Evolutionary conservation across 1,140 invertebrate species (phyloP), one percentile per base, ranked within the genome.

Genomic region (Drosophila lacteicornis): DNA sequence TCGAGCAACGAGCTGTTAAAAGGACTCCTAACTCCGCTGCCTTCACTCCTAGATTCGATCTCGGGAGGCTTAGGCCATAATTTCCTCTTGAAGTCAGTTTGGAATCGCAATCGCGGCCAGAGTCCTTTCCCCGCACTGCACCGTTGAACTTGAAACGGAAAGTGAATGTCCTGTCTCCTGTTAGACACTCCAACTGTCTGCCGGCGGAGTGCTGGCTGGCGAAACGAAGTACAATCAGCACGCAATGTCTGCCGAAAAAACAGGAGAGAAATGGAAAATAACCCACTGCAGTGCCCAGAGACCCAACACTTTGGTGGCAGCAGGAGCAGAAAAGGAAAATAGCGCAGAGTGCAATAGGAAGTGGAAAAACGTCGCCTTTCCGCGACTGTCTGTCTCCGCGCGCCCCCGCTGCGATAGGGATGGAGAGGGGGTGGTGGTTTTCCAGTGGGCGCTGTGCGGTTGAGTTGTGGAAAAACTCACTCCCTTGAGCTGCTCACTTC

Each of bases 141-240:
- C 79, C 50, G 65, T 46, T 90, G 85, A 88, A 88, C 85, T 88
- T 88, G 85, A 90, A 88, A 88, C 85, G 85, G 85, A 88, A 88
- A 88, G 85, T 88, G 85, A 88, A 90, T 88, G 85, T 88, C 85
- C 85, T 90, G 83, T 80, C 80, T 46, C 67, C 67, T 77, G 85
- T 81, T 81, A 81, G 85, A 82, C 85, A 88, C 84, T 88, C 75
- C 56, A 81, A 67, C 79, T 66, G 85, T 85, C 85, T 90, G 85
- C 70, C 49, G 75, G 66, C 65, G 53, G 58, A 74, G 68, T 87
- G 79, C 83, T 82, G 53, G 53, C 53, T 56, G 67, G 69, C 71
- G 60, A 57, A 82, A 70, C 61, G 84, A 87, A 87, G 77, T 75
- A 84, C 68, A 73, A 79, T 80, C 85, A 87, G 80, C 84, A 90